phyloP scores from a whole-genome alignment of 1,140 invertebrate genomes.

The Drosophila auraria region DNA sequence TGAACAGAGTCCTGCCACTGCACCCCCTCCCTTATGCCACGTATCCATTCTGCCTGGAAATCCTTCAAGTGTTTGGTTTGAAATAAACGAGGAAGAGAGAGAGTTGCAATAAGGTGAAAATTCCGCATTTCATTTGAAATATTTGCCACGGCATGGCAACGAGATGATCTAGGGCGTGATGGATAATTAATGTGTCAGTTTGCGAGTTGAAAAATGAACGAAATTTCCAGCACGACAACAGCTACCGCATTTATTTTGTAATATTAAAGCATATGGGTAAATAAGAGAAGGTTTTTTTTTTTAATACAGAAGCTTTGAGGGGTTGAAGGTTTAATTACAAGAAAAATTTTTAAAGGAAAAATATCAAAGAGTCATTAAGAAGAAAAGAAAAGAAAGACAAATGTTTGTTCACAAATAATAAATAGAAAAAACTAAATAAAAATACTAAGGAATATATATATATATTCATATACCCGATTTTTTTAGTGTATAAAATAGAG shows the following conservation, averaged over 20 bases:
- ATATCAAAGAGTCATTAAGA: too few relatives aligned
- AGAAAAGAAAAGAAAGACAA: too few relatives aligned
- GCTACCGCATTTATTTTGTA: too few relatives aligned
- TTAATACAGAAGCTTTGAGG: too few relatives aligned
- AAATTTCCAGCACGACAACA: neutral
- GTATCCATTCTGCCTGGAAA: neutral
- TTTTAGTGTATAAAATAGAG: too few relatives aligned
- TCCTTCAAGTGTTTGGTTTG: slow-evolving; percentile 18
- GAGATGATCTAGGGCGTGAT: slow-evolving; percentile 11
- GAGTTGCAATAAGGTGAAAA: slow-evolving; percentile 10
- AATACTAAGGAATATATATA: too few relatives aligned
- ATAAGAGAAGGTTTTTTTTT: neutral
- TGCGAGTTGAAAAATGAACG: neutral
- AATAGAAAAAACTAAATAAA: too few relatives aligned
- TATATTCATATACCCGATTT: too few relatives aligned
- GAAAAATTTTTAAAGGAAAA: too few relatives aligned
- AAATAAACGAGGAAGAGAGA: neutral
- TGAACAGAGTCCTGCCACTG: slow-evolving; percentile 7
- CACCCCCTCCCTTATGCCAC: too few relatives aligned
- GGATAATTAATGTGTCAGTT: slow-evolving; percentile 12
- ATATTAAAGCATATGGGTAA: neutral
- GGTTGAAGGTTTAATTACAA: too few relatives aligned
- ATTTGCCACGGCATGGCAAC: slow-evolving; percentile 9
- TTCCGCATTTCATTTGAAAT: slow-evolving; percentile 15
- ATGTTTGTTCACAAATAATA: too few relatives aligned